Evolutionary conservation across 1,140 invertebrate species (phyloP).

Genomic region (Drosophila hydei): DNA sequence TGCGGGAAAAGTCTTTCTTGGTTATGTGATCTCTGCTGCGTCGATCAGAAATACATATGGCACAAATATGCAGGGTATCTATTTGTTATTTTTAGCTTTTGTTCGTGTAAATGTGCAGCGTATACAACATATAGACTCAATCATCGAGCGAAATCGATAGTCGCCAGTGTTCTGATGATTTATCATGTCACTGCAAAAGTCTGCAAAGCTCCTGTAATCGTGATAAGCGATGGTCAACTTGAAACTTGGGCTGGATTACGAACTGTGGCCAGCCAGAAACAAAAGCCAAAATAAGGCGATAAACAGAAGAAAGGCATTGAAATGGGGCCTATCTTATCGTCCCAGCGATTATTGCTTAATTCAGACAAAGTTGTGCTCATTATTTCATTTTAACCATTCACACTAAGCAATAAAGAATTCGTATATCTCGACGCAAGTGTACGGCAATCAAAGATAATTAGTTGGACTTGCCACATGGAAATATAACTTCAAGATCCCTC

Average conservation of each 20-base stretch:
- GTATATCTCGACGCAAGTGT: conserved; percentile 11
- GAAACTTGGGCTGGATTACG: conserved; percentile 16
- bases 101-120: too few species aligned
- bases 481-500: conserved; percentile 7
- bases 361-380: conserved; percentile 28
- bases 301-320: background rate
- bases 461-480: conserved; percentile 16
- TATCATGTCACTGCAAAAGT: conserved; percentile 17
- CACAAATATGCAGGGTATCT: too few species aligned
- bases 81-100: too few species aligned
- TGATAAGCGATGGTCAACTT: conserved; percentile 36
- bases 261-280: conserved; percentile 1
- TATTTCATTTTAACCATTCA: conserved; percentile 15
- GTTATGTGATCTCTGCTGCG: too few species aligned
- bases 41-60: too few species aligned
- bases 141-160: background rate
- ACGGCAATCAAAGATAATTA: conserved; percentile 30
- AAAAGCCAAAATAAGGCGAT: background rate
- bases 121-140: too few species aligned
- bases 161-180: conserved; percentile 14
- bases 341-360: conserved; percentile 45
- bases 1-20: too few species aligned
- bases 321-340: conserved; percentile 33
- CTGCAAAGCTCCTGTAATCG: conserved; percentile 9
- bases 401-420: conserved; percentile 48